Evolutionary conservation across 2,888 invertebrate species (phyloP).

Genomic region (Cecidostiba fungosa): DNA sequence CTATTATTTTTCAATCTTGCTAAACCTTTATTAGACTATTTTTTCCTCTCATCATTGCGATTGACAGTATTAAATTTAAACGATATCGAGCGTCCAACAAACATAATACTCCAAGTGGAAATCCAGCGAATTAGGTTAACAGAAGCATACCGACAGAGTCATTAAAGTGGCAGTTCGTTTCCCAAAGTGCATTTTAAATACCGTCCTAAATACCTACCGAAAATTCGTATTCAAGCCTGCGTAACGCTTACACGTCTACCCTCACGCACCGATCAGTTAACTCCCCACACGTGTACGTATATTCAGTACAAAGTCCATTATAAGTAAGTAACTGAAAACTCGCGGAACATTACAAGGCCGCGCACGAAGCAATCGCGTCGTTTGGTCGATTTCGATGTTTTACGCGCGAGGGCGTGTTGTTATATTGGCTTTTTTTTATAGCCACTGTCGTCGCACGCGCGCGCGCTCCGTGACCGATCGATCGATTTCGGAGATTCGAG

Average conservation of each 20-base stretch:
- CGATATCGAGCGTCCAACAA: background rate
- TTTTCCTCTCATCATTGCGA: background rate
- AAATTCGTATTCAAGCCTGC: constrained; percentile 31
- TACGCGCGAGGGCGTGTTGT: background rate
- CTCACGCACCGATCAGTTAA: constrained; percentile 36
- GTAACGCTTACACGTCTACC: background rate
- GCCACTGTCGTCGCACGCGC: background rate
- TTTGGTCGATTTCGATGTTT: constrained; percentile 17
- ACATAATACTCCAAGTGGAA: background rate
- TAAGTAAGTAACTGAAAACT: background rate
- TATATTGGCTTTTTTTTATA: background rate
- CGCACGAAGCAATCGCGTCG: background rate
- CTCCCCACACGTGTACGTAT: constrained; percentile 20
- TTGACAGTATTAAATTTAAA: background rate
- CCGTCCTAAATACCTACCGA: constrained; percentile 30
- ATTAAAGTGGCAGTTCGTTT: constrained; percentile 35
- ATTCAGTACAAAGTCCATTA: background rate
- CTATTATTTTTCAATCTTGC: no score
- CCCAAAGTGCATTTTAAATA: constrained; percentile 56
- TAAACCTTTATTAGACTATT: no score
- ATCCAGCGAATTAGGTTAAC: constrained; percentile 27
- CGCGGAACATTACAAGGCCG: background rate
- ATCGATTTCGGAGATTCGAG: background rate
- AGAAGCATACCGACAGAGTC: constrained; percentile 30
- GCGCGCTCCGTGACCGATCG: background rate